Conservation (phyloP, 2,888 invertebrate genomes). For the Ennomos fuscantarius region DNA sequence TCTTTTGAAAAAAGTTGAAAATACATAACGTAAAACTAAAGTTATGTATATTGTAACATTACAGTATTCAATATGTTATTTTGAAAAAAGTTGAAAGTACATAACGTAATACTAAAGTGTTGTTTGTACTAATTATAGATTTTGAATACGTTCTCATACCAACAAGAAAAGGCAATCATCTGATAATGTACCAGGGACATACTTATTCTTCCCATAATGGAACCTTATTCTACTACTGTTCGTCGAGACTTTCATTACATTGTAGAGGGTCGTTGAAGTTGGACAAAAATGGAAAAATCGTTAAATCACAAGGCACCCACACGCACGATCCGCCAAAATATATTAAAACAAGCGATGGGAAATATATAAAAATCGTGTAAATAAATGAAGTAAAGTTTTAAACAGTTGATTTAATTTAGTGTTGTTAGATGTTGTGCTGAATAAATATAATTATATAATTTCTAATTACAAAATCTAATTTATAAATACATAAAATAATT, state of each 20-base stretch:
- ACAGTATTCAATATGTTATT: too few species aligned
- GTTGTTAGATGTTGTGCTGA: too few species aligned
- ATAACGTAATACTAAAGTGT: too few species aligned
- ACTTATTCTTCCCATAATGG: conserved; percentile 31
- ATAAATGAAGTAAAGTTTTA: neutral
- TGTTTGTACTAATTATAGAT: too few species aligned
- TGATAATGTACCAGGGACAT: conserved; percentile 30
- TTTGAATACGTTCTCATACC: conserved; percentile 16
- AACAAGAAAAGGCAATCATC: conserved; percentile 25
- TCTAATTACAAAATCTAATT: too few species aligned
- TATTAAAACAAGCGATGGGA: neutral
- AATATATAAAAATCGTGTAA: conserved; percentile 11
- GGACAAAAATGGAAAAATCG: conserved; percentile 9
- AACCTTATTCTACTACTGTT: conserved; percentile 15
- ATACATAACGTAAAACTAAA: too few species aligned
- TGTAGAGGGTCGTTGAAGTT: conserved; percentile 12
- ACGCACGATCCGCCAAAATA: conserved; percentile 14
- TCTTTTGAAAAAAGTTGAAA: too few species aligned
- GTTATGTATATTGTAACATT: too few species aligned
- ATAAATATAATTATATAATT: too few species aligned
- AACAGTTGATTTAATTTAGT: too few species aligned
- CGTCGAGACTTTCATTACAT: neutral
- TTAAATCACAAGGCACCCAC: conserved; percentile 5
- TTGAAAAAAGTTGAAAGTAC: too few species aligned
- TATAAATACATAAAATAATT: too few species aligned